Percentiles rank a stretch among this genome's conserved stretches.
Conservation (phyloP, 1,140 invertebrate genomes). For the Drosophila ohnishii region DNA sequence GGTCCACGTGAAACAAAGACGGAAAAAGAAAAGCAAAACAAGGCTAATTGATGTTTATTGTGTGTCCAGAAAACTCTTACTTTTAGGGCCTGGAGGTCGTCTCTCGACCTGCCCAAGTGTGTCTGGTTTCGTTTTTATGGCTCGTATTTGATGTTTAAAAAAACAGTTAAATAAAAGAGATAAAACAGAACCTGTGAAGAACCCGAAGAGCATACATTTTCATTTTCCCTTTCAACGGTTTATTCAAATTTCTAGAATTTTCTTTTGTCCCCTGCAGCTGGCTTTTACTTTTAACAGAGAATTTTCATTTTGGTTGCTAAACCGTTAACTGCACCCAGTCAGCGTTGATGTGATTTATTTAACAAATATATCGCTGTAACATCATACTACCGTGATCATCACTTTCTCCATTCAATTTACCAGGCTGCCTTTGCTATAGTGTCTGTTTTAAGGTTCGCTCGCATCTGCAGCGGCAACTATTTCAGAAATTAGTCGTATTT, state of each 20-base stretch:
- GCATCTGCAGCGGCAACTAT: conserved; percentile 52
- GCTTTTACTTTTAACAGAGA: conserved; percentile 50
- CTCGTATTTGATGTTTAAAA: background rate
- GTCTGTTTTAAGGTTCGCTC: conserved; percentile 50
- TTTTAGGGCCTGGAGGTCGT: conserved; percentile 44
- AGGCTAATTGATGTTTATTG: conserved; percentile 59
- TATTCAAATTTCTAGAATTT: conserved; percentile 30
- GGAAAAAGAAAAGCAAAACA: conserved; percentile 26
- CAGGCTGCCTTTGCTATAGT: conserved; percentile 53
- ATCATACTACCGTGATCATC: conserved; percentile 67
- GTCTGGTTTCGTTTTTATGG: conserved; percentile 42
- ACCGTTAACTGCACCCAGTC: conserved; percentile 25
- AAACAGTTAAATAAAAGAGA: conserved; percentile 24
- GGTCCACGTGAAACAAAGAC: conserved; percentile 53
- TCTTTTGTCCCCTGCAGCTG: conserved; percentile 9
- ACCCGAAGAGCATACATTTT: conserved; percentile 6
- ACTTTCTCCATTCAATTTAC: conserved; percentile 74
- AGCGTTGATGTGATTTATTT: conserved; percentile 62
- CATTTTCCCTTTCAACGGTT: conserved; percentile 33
- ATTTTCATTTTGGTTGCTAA: conserved; percentile 36
- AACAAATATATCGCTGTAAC: conserved; percentile 58
- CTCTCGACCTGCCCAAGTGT: conserved; percentile 7
- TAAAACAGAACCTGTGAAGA: conserved; percentile 21
- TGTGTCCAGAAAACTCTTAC: conserved; percentile 60
- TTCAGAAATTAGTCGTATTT: conserved; percentile 73